These are phyloP conservation scores for Eidolon dupreanum DNA, from an alignment of 2,797 vertebrate genomes.

Conservation along the genomic window DNA sequence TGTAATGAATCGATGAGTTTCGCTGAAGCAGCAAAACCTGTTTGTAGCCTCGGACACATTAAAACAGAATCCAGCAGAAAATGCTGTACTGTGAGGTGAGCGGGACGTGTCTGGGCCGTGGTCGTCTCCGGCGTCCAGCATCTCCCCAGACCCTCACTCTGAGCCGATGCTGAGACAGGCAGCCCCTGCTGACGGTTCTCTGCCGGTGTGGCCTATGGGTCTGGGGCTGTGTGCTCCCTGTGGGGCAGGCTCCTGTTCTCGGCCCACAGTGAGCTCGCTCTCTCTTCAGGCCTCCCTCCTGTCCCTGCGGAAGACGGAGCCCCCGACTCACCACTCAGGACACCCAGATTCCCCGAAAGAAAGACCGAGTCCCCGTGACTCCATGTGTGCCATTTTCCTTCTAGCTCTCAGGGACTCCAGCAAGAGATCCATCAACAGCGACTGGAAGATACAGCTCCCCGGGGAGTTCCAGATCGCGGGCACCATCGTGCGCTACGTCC, in stretches of 20 bases:
- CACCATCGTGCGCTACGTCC: slow-evolving; percentile 95
- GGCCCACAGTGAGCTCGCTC: neutral
- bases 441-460: slow-evolving; percentile 99
- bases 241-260: neutral
- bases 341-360: neutral
- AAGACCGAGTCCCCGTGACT: neutral
- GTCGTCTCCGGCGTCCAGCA: neutral
- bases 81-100: too few species aligned
- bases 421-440: slow-evolving; percentile 96
- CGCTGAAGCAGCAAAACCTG: neutral
- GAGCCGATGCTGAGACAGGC: neutral
- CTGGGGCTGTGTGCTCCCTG: neutral
- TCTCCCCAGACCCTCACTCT: accelerated
- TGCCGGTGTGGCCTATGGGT: neutral
- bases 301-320: neutral
- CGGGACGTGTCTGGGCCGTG: too few species aligned
- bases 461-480: slow-evolving; percentile 98
- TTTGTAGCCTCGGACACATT: neutral
- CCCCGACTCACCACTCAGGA: neutral
- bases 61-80: neutral
- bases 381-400: slow-evolving; percentile 62
- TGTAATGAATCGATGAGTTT: neutral
- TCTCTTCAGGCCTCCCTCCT: neutral
- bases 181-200: neutral
- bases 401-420: slow-evolving; percentile 96